A percentile compares a stretch with the other conserved stretches of the same genome.
Evolutionary conservation across 1,140 invertebrate genomes (phyloP).

Genomic region (Drosophila lini): DNA sequence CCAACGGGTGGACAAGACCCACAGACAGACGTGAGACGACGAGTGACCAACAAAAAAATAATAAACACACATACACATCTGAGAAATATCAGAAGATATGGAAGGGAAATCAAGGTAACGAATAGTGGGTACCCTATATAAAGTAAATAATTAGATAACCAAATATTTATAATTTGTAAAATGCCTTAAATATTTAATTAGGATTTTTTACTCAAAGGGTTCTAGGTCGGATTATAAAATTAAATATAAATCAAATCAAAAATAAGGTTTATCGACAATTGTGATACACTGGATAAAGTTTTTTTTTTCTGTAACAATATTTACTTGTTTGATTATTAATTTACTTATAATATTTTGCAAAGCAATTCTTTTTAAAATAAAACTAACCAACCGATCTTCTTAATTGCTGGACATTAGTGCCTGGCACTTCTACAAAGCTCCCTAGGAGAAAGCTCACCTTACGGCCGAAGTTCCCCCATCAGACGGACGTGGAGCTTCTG

Average conservation of each 20-base stretch:
- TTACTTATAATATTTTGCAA: background rate
- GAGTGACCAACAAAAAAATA: slow-evolving; percentile 41
- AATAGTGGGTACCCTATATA: slow-evolving; percentile 3
- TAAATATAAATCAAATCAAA: background rate
- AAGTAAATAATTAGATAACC: background rate
- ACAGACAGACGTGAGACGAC: slow-evolving; percentile 54
- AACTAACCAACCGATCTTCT: background rate
- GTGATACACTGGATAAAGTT: too few relatives aligned
- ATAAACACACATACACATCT: slow-evolving; percentile 17
- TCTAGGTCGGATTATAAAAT: background rate
- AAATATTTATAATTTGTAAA: background rate
- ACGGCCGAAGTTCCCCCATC: background rate
- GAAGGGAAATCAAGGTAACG: too few relatives aligned
- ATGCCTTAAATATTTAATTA: too few relatives aligned
- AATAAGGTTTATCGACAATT: too few relatives aligned
- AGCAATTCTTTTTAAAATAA: background rate
- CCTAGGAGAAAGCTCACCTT: slow-evolving; percentile 18
- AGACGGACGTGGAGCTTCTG: slow-evolving; percentile 22
- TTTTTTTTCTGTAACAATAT: too few relatives aligned
- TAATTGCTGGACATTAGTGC: background rate
- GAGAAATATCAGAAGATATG: slow-evolving; percentile 16
- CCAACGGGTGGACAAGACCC: slow-evolving; percentile 59
- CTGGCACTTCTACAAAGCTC: slow-evolving; percentile 9
- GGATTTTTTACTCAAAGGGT: background rate
- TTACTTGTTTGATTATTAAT: too few relatives aligned